Percentiles rank a stretch among this genome's conserved stretches.
Evolutionary conservation across 2,113 vertebrate species (phyloP).

Genomic region (Mormyrus lacerda): DNA sequence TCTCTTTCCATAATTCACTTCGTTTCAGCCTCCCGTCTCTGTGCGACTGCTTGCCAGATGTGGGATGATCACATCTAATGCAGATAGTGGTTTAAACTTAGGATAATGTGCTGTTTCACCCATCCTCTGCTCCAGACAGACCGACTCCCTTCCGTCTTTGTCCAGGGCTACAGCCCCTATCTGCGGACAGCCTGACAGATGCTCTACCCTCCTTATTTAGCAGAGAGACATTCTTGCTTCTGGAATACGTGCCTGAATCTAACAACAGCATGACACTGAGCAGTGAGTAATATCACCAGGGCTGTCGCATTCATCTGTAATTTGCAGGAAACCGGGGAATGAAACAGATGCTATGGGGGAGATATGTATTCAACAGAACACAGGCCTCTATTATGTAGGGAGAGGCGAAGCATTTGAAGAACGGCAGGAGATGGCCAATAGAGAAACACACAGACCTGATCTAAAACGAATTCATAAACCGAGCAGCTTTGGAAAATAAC

Average conservation of each 20-base stretch:
- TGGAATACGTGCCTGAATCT: background rate
- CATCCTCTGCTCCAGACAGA: background rate
- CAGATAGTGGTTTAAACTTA: background rate
- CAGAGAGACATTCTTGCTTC: background rate
- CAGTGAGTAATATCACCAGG: background rate
- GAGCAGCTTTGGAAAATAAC: background rate
- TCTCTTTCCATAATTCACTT: background rate
- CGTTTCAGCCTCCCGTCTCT: background rate
- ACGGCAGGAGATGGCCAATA: background rate
- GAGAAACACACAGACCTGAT: background rate
- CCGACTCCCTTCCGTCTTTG: background rate
- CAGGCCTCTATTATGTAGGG: background rate
- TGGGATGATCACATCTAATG: background rate
- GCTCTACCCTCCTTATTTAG: background rate
- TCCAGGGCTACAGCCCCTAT: background rate
- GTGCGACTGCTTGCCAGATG: background rate
- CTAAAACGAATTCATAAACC: conserved; percentile 18
- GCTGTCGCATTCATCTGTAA: background rate
- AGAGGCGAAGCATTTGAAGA: conserved; percentile 35
- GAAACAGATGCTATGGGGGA: background rate
- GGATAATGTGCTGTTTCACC: background rate
- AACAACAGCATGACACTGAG: background rate
- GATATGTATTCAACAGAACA: background rate
- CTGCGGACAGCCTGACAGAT: background rate
- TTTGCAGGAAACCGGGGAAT: background rate